phyloP scores from a whole-genome alignment of 2,888 invertebrate genomes.

The Odiellus spinosus region DNA sequence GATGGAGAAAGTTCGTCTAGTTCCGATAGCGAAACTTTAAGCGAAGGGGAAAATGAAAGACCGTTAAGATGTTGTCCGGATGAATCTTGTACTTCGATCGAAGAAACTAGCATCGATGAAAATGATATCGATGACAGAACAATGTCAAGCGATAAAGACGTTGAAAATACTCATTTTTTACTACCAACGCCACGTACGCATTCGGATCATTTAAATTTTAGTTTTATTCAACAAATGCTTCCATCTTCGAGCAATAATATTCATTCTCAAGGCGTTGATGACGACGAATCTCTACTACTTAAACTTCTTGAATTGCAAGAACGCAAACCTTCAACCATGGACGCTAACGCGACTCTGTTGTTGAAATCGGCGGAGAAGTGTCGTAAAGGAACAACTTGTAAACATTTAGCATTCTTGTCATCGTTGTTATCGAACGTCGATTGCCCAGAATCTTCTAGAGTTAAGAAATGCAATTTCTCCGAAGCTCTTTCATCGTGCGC shows the following conservation, averaged over 20 bases:
- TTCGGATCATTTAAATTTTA: constrained; percentile 1
- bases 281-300: constrained; percentile 40
- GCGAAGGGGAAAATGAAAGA: too few relatives aligned
- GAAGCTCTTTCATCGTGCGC: too few relatives aligned
- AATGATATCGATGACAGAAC: constrained; percentile 75
- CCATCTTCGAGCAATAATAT: constrained; percentile 16
- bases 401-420: too few relatives aligned
- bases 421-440: too few relatives aligned
- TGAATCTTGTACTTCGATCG: constrained; percentile 12
- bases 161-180: constrained; percentile 33
- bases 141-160: constrained; percentile 45
- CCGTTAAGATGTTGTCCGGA: too few relatives aligned
- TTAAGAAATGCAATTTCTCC: too few relatives aligned
- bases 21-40: too few relatives aligned
- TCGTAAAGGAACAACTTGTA: too few relatives aligned
- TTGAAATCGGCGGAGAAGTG: too few relatives aligned
- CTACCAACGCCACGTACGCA: constrained; percentile 7
- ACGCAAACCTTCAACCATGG: constrained; percentile 2
- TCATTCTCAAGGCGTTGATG: constrained; percentile 23
- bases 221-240: constrained; percentile 2
- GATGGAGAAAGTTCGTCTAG: too few relatives aligned
- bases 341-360: too few relatives aligned
- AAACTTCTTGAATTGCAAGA: constrained; percentile 36
- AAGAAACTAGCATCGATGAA: constrained; percentile 42
- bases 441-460: too few relatives aligned